Evolutionary conservation across 2,888 invertebrate species (phyloP), one percentile per base, ranked within the genome.

Genomic region (Athalia cordata): DNA sequence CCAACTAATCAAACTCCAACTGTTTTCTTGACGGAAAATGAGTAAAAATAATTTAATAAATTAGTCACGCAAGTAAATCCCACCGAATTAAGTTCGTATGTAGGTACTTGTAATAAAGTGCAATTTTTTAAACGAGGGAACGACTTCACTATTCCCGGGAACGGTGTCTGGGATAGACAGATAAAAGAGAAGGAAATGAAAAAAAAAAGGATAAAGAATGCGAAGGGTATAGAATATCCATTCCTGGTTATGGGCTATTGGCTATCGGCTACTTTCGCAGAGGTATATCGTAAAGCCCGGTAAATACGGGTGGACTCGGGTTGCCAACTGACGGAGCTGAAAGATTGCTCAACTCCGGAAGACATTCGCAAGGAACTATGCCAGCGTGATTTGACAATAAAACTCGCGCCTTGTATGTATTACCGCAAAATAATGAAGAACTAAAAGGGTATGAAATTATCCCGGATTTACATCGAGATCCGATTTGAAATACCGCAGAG

Each of bases 241-340:
- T 76, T 76, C 29, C 66, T 76, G 65, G 66, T 76, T 64, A 66
- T 66, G 50, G 65, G 52, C 76, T 64, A 72, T 72, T 47, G 59
- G 72, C 72, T 57, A 72, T 59, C 47, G 68, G 68, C 68, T 55
- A 68, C 59, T 72, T 47, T 59, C 72, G 59, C 59, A n/a, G 15
- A 57, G 72, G 68, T 68, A 59, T 43, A 72, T 72, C 72, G 72
- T 72, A 57, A 72, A 59, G 57, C 59, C 57, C 43, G 72, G 72
- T 72, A 59, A 72, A 72, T 72, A 72, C 72, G 59, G 13, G 52
- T 29, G 72, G 55, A 55, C 72, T 72, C 47, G 72, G 59, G 72
- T 57, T 72, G 72, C 47, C 72, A 47, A 72, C 47, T 13, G 57
- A 47, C 47, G 13, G 43, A 59, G 72, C 72, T 72, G 52, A 57